Evolutionary conservation across 1,140 invertebrate genomes (phyloP), one percentile per base, ranked within the genome.

Genomic region (Ganaspis sp.): DNA sequence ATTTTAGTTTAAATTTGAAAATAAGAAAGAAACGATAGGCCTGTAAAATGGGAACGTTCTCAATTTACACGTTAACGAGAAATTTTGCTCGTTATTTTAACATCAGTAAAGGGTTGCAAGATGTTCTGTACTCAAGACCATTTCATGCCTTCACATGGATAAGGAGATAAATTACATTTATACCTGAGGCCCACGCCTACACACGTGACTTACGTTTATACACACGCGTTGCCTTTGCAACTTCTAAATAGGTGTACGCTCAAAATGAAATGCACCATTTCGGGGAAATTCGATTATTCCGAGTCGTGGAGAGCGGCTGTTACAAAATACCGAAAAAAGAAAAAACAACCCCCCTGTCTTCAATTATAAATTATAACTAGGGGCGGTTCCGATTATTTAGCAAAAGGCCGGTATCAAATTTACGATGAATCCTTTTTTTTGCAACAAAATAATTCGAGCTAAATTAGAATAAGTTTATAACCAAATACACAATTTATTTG

Each of bases 31-130:
- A 45, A 45, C n/a, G n/a, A 45, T n/a, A 4, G 29, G 45, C 45
- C 8, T 49, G 45, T 5, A 49, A n/a, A 34, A 34, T 34, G 40
- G 15, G 53, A 23, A 21, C 4, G 58, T 15, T 26, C 15, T 64
- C 23, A 64, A 64, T 64, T 64, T 64, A 29, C 58, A 64, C 58
- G 23, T 64, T 64, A 64, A 64, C 58, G 58, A 64, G 58, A 64
- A 64, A 64, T 29, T 64, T 34, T 64, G 9, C 23, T 64, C 23
- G 15, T 29, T 29, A 64, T 6, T 17, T 34, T 12, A 15, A 15
- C 54, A 64, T 26, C 12, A 64, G 21, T 26, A 64, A 29, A 64
- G 26, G 15, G 12, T 3, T 64, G 23, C 23, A 64, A 64, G 26
- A 64, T 34, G 0, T 5, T 64, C 23, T 64, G 12, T 64, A 29